phyloP scores from a whole-genome alignment of 2,113 vertebrate genomes.

The Brevimyrus niger region DNA sequence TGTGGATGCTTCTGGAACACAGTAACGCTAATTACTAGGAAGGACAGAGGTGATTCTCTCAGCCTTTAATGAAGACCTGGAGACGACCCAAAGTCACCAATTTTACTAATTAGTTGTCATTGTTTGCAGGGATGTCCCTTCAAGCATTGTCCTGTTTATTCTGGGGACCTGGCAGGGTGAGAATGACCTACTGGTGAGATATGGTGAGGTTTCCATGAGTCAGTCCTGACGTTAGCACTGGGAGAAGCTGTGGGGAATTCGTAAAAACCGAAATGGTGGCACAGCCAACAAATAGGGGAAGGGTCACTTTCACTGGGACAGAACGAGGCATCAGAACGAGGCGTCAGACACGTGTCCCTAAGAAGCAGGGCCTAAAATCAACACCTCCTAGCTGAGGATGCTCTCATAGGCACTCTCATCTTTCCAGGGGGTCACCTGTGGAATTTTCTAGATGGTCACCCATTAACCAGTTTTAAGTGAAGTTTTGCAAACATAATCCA shows the following conservation, averaged over 20 bases:
- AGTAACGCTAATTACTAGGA: not conserved
- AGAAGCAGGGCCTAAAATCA: not conserved
- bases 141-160: not conserved
- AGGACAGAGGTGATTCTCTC: not conserved
- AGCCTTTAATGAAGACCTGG: not conserved
- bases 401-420: not conserved
- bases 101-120: not conserved
- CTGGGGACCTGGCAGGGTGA: not conserved
- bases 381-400: not conserved
- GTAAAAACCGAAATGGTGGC: not conserved
- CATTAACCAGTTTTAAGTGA: not conserved
- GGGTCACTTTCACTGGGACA: not conserved
- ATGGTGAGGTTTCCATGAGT: not conserved
- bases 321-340: not conserved
- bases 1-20: not conserved
- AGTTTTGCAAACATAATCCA: not conserved
- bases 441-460: not conserved
- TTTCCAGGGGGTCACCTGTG: not conserved
- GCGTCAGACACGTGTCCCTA: not conserved
- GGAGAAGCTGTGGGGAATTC: not conserved
- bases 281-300: not conserved
- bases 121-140: not conserved
- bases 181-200: not conserved
- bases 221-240: not conserved
- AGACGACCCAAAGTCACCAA: not conserved